Evolutionary conservation across 1,140 invertebrate genomes (phyloP).

Genomic region (Thrips palmi): DNA sequence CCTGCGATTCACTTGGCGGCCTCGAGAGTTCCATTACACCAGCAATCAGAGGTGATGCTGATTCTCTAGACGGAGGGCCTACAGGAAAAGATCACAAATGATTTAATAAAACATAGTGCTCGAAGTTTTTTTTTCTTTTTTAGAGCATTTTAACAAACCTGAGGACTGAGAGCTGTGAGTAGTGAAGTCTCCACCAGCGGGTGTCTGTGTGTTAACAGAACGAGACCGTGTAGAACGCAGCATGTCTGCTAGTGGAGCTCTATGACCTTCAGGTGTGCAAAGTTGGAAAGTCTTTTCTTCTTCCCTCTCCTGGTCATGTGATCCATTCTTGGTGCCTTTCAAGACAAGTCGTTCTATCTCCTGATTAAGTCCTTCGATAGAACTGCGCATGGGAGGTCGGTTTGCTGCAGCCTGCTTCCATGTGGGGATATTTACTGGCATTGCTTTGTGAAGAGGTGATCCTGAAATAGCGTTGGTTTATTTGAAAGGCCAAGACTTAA

Average conservation of each 20-base stretch:
- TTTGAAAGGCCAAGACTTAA: too few relatives aligned
- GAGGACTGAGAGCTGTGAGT: slow-evolving; percentile 33
- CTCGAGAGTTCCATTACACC: slow-evolving; percentile 33
- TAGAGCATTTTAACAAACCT: slow-evolving; percentile 15
- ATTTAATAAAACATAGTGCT: slow-evolving; percentile 2
- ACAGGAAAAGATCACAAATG: slow-evolving; percentile 10
- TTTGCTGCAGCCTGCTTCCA: too few relatives aligned
- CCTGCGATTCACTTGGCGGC: slow-evolving; percentile 30
- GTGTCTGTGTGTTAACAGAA: slow-evolving; percentile 70
- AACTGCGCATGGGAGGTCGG: slow-evolving; percentile 54
- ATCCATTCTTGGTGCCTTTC: slow-evolving; percentile 19
- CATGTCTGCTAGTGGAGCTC: slow-evolving; percentile 60
- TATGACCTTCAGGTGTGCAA: slow-evolving; percentile 62
- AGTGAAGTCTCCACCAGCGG: slow-evolving; percentile 35
- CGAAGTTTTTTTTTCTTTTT: neutral
- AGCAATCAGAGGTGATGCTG: slow-evolving; percentile 34
- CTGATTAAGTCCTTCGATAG: slow-evolving; percentile 68
- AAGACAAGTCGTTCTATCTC: slow-evolving; percentile 59
- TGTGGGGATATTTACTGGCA: too few relatives aligned
- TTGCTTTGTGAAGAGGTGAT: too few relatives aligned
- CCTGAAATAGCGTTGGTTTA: too few relatives aligned
- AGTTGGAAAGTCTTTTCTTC: slow-evolving; percentile 15
- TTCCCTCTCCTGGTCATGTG: slow-evolving; percentile 15
- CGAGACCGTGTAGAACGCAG: slow-evolving; percentile 40
- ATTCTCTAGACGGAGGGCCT: slow-evolving; percentile 36